phyloP scores from a whole-genome alignment of 2,888 invertebrate genomes.

The Chirona hameri region DNA sequence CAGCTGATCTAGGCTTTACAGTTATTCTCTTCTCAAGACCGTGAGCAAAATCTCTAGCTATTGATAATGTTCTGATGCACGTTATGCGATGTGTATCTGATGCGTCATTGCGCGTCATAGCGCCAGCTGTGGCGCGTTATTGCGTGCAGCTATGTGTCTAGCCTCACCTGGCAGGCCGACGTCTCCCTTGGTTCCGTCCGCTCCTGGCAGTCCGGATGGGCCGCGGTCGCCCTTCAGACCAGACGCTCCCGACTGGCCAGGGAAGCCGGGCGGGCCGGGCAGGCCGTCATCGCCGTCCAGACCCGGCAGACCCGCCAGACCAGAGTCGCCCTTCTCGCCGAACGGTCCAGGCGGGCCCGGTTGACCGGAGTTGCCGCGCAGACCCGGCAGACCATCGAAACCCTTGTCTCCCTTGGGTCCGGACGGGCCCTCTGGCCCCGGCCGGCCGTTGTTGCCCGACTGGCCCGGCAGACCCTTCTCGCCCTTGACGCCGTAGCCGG shows the following conservation, averaged over 20 bases:
- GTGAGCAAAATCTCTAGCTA: no score
- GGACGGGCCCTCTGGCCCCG: slow-evolving; percentile 67
- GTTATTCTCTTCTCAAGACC: no score
- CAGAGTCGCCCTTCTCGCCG: slow-evolving; percentile 57
- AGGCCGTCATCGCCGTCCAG: slow-evolving; percentile 46
- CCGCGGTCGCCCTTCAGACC: slow-evolving; percentile 43
- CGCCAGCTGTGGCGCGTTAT: not conserved
- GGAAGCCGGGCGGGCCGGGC: slow-evolving; percentile 42
- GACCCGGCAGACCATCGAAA: slow-evolving; percentile 40
- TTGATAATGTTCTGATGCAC: no score
- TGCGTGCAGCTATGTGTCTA: not conserved
- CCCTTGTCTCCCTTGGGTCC: slow-evolving; percentile 67
- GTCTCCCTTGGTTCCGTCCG: slow-evolving; percentile 40
- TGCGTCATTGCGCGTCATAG: no score
- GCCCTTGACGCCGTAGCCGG: slow-evolving; percentile 40
- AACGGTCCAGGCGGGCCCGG: slow-evolving; percentile 41
- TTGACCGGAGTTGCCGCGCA: slow-evolving; percentile 39
- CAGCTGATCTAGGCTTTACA: no score
- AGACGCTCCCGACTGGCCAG: slow-evolving; percentile 40
- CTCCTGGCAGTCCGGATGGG: slow-evolving; percentile 40
- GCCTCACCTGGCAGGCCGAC: slow-evolving; percentile 41
- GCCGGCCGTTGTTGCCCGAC: slow-evolving; percentile 55
- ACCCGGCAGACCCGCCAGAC: slow-evolving; percentile 45
- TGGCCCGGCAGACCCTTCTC: slow-evolving; percentile 62
- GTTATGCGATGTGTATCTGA: no score